Evolutionary conservation across 2,888 invertebrate genomes (phyloP), one percentile per base, ranked within the genome.

Genomic region (Perizoma affinitatum): DNA sequence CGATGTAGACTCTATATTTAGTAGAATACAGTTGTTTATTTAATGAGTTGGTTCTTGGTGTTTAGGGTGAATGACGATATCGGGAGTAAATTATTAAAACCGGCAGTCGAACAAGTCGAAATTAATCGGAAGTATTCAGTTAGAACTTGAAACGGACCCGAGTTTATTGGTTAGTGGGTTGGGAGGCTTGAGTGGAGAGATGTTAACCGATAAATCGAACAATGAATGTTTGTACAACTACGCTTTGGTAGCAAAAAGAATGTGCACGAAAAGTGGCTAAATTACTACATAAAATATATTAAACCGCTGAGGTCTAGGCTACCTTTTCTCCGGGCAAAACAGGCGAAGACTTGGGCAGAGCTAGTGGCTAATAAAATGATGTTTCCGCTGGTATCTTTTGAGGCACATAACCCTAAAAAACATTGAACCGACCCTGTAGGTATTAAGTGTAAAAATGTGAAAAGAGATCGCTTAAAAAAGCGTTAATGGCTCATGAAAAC

Each of bases 41-140:
- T n/a, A n/a, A 66, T 63, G 68, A 68, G 60, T 70, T 63, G n/a
- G 57, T 59, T 59, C 44, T 63, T 54, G 47, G 67, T 66, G 74
- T n/a, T n/a, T n/a, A n/a, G n/a, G n/a, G n/a, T n/a, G n/a, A 74
- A 80, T 77, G 74, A 66, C 64, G 49, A 35, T 7, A 54, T 22
- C 65, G 67, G 71, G 75, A 71, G 76, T 84, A 77, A 84, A 85
- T 87, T 83, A 86, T 84, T 87, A 83, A 87, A 85, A 81, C 81
- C 78, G 79, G 78, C 81, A 81, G 83, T 85, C 84, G 83, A 83
- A 84, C 80, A 76, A 80, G 78, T 70, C 69, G n/a, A 82, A 84
- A 86, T 87, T 87, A 85, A 87, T 86, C 80, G 85, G 83, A 83
- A 85, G 82, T 83, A 86, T 86, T 85, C 77, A 72, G 75, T 80